Base-by-base conservation (phyloP, 2,888 invertebrate species). In the Drosophila kokeensis region DNA sequence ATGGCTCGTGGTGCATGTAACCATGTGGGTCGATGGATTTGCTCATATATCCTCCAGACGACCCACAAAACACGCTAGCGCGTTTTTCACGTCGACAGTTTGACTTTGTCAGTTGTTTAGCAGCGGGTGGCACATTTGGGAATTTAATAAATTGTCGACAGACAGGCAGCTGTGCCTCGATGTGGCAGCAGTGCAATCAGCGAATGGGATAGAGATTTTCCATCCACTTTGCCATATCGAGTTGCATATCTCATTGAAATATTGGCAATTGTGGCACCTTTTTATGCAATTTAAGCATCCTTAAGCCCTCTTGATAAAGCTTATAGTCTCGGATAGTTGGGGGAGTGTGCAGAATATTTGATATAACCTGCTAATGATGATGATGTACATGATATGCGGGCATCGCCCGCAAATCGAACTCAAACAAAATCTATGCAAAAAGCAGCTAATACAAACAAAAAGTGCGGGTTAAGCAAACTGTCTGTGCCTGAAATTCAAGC, bases 111-210 rank as follows among this genome's bases (percentile, higher is more conserved):
- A 48, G 34, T 62, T 68, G 49, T n/a, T 59, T 45, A 49, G 34
- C 21, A 38, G 27, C 42, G 38, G 36, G 29, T 32, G 24, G 58
- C 32, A 45, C 49, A 38, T 68, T 38, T 53, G 54, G 58, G 54
- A 48, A 67, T 59, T 61, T 67, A 52, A 67, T 76, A 80, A 76
- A 80, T 76, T 59, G 62, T 63, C 58, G 59, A 34, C 55, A 54
- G 36, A 27, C 54, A 38, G 27, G 18, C 67, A 67, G 62, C 49
- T 42, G 62, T 32, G 62, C 15, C 45, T 15, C 45, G 15, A 8
- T 57, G 68, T 29, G 18, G 54, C n/a, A 24, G 52, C 40, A 67
- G 50, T 67, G 76, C 71, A 78, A 76, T 71, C 76, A 71, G 52
- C 57, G 29, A 68, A n/a, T n/a, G 30, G 52, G 49, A 30, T 45